Evolutionary conservation across 1,140 invertebrate species (phyloP).

Genomic region (Drosophila saltans): DNA sequence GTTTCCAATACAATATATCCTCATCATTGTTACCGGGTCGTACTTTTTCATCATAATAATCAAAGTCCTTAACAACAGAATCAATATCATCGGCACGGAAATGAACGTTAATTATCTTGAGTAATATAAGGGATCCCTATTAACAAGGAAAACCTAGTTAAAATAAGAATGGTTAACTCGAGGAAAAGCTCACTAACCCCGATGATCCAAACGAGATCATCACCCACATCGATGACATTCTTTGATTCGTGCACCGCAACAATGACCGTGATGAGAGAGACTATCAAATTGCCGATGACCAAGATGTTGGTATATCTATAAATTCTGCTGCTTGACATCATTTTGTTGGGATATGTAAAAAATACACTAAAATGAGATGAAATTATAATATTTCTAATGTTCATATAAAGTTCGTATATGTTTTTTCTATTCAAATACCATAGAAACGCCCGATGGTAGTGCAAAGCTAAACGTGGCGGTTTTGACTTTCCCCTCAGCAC

Average conservation of each 20-base stretch:
- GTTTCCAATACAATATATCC: conserved; percentile 47
- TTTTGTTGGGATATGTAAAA: conserved; percentile 50
- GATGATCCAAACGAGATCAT: conserved; percentile 55
- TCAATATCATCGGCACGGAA: conserved; percentile 49
- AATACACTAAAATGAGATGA: conserved; percentile 26
- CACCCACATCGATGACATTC: conserved; percentile 53
- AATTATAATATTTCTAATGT: not conserved
- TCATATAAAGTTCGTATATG: not conserved
- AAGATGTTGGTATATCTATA: conserved; percentile 41
- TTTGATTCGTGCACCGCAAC: not conserved
- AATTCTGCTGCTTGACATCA: conserved; percentile 10
- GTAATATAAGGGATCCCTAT: conserved; percentile 38
- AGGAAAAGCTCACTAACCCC: conserved; percentile 33
- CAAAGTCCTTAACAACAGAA: conserved; percentile 52
- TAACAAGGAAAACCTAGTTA: not conserved
- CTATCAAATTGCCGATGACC: conserved; percentile 32
- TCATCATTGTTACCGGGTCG: conserved; percentile 20
- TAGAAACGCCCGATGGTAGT: too few relatives aligned
- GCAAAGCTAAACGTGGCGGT: conserved; percentile 14
- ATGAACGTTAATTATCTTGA: conserved; percentile 41
- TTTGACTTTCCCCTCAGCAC: conserved; percentile 41
- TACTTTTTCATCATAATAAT: conserved; percentile 38
- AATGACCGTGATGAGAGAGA: conserved; percentile 23
- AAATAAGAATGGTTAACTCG: too few relatives aligned
- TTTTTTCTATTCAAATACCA: not conserved